Base-by-base conservation (phyloP, 2,797 vertebrate genomes). In the Periparus ater region DNA sequence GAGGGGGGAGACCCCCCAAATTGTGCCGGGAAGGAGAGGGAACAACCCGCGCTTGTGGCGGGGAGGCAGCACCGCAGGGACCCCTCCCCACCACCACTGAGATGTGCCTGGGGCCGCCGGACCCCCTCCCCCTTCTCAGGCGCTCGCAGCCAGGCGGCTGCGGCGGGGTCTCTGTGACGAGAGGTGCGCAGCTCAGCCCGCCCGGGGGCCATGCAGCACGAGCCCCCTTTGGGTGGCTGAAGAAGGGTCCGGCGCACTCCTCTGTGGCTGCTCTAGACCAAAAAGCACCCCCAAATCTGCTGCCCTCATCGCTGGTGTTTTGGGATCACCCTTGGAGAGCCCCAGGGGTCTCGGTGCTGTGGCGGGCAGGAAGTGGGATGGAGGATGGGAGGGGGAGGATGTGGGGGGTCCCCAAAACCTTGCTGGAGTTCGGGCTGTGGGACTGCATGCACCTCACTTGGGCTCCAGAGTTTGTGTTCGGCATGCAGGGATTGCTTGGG, bases 401-500 rank as follows among this genome's bases (percentile, higher is more conserved):
- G 40, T 36, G 40, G 20, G 25, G 30, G 11, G 7, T 44, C 17
- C 19, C 45, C 29, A 26, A 58, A 58, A n/a, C 21, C 50, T 72
- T 14, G 0, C 32, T 17, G 79, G 30, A 42, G 16, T 53, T 83
- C 0, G 4, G 51, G 47, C 4, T 36, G 30, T 19, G 44, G 30
- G n/a, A 11, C 62, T 70, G 66, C 48, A 11, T 22, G 50, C 26
- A 14, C 23, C 48, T 89, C 1, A 3, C 25, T 5, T 1, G 5
- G 47, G 61, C 21, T 17, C 42, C 1, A 7, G 12, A 12, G 30
- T 6, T 20, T 1, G 0, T 7, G 30, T 17, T 73, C 0, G 2
- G 57, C 38, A 9, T 5, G 4, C 3, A 5, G 67, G 67, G 34
- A 11, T 8, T 22, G 2, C 9, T 17, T 7, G 25, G 44, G 36